These are phyloP conservation scores for Epinephelus moara DNA, from an alignment of 2,113 vertebrate genomes.

Conservation along the genomic window DNA sequence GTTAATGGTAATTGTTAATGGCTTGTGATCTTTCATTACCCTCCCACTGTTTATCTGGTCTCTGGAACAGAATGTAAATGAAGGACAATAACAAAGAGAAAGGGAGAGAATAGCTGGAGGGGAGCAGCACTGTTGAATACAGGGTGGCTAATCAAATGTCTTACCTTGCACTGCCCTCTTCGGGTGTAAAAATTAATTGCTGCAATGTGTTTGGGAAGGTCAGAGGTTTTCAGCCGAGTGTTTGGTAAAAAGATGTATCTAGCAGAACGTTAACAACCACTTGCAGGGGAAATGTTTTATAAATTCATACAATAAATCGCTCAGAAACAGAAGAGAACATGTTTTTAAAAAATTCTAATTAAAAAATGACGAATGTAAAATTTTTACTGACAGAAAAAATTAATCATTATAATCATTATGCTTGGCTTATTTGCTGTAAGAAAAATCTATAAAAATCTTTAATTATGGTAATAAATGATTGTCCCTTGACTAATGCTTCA, in stretches of 20 bases:
- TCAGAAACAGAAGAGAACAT: background rate
- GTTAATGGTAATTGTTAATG: conserved; percentile 40
- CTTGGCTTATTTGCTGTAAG: background rate
- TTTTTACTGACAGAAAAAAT: background rate
- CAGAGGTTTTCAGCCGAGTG: background rate
- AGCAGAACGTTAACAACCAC: too few species aligned
- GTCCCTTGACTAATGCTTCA: background rate
- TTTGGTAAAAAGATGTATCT: background rate
- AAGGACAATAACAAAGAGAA: conserved; percentile 41
- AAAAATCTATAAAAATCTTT: background rate
- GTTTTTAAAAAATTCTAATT: background rate
- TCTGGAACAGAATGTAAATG: conserved; percentile 64
- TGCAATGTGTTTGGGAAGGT: background rate
- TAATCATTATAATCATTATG: background rate
- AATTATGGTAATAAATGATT: background rate
- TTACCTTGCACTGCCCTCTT: conserved; percentile 73
- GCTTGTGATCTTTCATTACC: conserved; percentile 65
- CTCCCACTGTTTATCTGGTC: conserved; percentile 45
- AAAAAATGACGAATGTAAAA: background rate
- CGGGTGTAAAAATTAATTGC: conserved; percentile 56
- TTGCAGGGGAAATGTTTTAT: background rate
- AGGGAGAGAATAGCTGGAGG: conserved; percentile 12
- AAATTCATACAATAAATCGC: background rate
- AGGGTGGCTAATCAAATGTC: conserved; percentile 9
- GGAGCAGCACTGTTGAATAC: conserved; percentile 23